These are phyloP conservation scores for Natator depressus DNA, from an alignment of 2,113 vertebrate species.

Conservation along the genomic window DNA sequence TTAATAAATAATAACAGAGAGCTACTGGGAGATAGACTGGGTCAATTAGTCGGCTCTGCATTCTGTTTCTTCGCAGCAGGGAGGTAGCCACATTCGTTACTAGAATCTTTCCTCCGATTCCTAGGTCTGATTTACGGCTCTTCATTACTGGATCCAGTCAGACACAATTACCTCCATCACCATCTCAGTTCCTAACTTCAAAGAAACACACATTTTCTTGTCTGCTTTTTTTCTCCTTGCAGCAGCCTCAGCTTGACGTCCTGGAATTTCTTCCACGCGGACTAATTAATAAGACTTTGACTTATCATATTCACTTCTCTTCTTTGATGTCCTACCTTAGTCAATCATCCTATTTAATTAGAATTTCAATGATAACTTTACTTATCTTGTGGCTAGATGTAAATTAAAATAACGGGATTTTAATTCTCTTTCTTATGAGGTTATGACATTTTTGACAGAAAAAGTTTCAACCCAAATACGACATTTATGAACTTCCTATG, in stretches of 20 bases:
- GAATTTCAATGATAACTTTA: constrained; percentile 88
- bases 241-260: constrained; percentile 88
- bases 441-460: constrained; percentile 81
- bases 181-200: constrained; percentile 90
- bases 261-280: constrained; percentile 84
- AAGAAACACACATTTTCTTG: constrained; percentile 89
- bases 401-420: constrained; percentile 88
- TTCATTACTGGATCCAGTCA: constrained; percentile 94
- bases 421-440: constrained; percentile 80
- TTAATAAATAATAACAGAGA: constrained; percentile 99
- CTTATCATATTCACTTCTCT: constrained; percentile 85
- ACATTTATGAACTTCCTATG: constrained; percentile 72
- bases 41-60: constrained; percentile 94
- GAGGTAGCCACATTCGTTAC: constrained; percentile 81
- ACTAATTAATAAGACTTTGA: constrained; percentile 92
- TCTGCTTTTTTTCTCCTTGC: constrained; percentile 82
- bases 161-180: constrained; percentile 92
- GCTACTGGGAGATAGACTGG: constrained; percentile 87
- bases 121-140: constrained; percentile 85
- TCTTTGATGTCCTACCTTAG: constrained; percentile 92
- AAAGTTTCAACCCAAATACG: constrained; percentile 81
- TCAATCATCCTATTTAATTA: constrained; percentile 90
- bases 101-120: constrained; percentile 83
- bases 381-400: constrained; percentile 86
- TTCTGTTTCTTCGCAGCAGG: constrained; percentile 88